A percentile compares a stretch with the other conserved stretches of the same genome.
Conservation (phyloP, 2,113 vertebrate genomes). For the Chaetodon auriga region DNA sequence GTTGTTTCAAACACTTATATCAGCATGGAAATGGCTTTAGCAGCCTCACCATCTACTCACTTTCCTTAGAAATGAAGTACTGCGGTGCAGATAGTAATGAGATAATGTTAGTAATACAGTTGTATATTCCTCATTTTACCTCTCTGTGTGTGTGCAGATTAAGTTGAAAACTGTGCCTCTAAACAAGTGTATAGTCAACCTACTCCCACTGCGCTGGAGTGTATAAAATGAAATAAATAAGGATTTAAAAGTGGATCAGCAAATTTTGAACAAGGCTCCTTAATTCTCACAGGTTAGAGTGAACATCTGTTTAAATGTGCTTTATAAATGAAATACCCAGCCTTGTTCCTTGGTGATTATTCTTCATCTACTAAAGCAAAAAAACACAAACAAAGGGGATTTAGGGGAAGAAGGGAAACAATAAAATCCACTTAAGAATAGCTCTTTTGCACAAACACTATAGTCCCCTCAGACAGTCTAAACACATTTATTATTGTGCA, state of each 20-base stretch:
- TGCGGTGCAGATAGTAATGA: conserved; percentile 24
- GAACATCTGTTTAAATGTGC: conserved; percentile 61
- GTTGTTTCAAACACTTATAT: not conserved
- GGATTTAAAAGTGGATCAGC: conserved; percentile 64
- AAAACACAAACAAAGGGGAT: conserved; percentile 39
- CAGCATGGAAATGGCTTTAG: not conserved
- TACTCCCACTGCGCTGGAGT: conserved; percentile 44
- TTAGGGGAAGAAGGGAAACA: conserved; percentile 57
- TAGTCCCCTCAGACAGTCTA: conserved; percentile 49
- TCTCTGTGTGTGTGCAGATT: conserved; percentile 35
- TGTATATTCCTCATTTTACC: conserved; percentile 28
- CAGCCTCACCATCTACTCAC: conserved; percentile 17
- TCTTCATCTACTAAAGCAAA: conserved; percentile 56
- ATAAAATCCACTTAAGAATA: conserved; percentile 66
- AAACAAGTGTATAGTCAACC: conserved; percentile 44
- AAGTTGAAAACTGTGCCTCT: conserved; percentile 43
- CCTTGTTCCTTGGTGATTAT: conserved; percentile 48
- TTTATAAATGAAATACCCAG: conserved; percentile 56
- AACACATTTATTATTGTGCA: conserved; percentile 44
- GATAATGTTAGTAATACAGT: conserved; percentile 39
- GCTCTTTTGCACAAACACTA: conserved; percentile 53
- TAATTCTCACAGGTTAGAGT: conserved; percentile 59
- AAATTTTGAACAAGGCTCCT: conserved; percentile 44
- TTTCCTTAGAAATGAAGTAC: conserved; percentile 53
- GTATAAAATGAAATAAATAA: conserved; percentile 60